phyloP scores from a whole-genome alignment of 2,888 invertebrate genomes.

The Gandaritis pyraliata region DNA sequence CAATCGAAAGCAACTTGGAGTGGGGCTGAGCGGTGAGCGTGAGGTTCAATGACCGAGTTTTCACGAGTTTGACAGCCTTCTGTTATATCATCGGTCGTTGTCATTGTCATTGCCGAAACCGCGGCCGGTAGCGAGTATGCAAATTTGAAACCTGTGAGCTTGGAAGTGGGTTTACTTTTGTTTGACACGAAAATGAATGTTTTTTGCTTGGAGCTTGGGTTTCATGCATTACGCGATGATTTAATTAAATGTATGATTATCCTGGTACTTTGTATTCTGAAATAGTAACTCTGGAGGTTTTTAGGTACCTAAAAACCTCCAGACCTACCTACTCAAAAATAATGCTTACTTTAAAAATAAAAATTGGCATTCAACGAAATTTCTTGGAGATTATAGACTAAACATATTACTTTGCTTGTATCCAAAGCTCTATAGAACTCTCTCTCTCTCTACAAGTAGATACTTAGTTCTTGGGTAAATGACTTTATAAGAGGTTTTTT shows the following conservation, averaged over 20 bases:
- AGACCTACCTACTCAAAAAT: background rate
- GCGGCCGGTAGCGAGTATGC: slow-evolving; percentile 55
- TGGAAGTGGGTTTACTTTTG: slow-evolving; percentile 61
- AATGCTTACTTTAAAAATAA: too few species aligned
- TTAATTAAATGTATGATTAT: slow-evolving; percentile 14
- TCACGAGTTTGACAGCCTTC: slow-evolving; percentile 84
- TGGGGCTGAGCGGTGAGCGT: slow-evolving; percentile 63
- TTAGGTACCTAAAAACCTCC: too few species aligned
- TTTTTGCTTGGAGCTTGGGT: slow-evolving; percentile 46
- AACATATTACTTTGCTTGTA: too few species aligned
- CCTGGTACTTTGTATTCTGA: slow-evolving; percentile 13
- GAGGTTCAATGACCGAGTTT: slow-evolving; percentile 84
- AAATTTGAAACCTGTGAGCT: slow-evolving; percentile 68
- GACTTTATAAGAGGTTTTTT: too few species aligned
- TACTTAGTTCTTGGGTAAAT: too few species aligned
- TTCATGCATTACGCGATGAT: slow-evolving; percentile 39
- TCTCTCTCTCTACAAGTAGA: too few species aligned
- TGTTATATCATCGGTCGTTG: slow-evolving; percentile 83
- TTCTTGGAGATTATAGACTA: too few species aligned
- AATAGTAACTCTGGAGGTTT: background rate
- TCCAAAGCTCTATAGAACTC: too few species aligned
- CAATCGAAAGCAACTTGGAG: slow-evolving; percentile 70
- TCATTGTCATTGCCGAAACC: slow-evolving; percentile 85
- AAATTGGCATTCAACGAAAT: too few species aligned
- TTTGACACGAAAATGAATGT: slow-evolving; percentile 46